These are phyloP conservation scores for Pristionchus entomophagus DNA, from an alignment of 2,888 invertebrate species.

Conservation along the genomic window DNA sequence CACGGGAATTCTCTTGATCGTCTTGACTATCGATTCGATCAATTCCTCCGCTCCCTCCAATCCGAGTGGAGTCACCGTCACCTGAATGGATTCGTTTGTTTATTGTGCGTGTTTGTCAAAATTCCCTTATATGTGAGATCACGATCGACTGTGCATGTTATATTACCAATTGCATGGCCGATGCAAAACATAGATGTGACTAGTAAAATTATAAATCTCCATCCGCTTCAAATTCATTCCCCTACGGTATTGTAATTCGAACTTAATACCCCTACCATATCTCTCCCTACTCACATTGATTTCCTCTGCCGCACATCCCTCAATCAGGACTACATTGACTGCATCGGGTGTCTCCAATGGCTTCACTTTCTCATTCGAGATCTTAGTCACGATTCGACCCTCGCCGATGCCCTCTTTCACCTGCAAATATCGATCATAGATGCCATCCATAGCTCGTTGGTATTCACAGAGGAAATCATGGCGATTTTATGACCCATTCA, in stretches of 20 bases:
- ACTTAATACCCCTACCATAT: too few relatives aligned
- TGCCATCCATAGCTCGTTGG: neutral
- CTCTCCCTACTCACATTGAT: neutral
- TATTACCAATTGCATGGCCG: too few relatives aligned
- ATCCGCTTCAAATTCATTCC: neutral
- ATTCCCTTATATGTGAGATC: neutral
- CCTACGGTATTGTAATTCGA: too few relatives aligned
- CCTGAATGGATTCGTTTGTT: neutral
- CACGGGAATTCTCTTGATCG: neutral
- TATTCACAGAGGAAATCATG: too few relatives aligned
- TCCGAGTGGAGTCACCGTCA: conserved; percentile 25
- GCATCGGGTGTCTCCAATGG: neutral
- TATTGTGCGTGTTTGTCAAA: too few relatives aligned
- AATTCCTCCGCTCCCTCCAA: conserved; percentile 9
- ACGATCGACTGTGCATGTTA: too few relatives aligned
- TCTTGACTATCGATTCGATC: conserved; percentile 18
- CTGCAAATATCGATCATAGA: too few relatives aligned
- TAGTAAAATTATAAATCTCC: neutral
- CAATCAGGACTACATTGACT: neutral
- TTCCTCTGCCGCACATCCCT: neutral
- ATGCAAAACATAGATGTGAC: neutral
- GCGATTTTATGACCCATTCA: too few relatives aligned
- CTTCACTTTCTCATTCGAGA: neutral
- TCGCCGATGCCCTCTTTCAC: conserved; percentile 20
- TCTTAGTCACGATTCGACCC: neutral